Base-by-base conservation (phyloP, 1,140 invertebrate genomes). In the Calephelis virginiensis region DNA sequence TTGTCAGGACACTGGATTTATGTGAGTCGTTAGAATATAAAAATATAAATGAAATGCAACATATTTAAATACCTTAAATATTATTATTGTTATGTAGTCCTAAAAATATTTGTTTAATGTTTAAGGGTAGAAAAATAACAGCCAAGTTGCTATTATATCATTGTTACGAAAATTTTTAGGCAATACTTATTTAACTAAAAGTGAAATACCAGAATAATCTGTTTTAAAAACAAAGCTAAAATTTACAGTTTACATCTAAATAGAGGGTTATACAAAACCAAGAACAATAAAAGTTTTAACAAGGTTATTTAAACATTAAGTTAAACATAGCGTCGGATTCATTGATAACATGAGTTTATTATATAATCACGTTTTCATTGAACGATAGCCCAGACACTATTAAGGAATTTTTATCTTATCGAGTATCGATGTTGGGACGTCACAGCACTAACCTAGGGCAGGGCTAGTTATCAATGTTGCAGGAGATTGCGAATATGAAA, bases 401-500 rank as follows among this genome's bases (percentile, higher is more conserved):
- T 59, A 56, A 56, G 49, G 53, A 59, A 59, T 59, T 17, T 47
- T 65, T 13, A 43, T 60, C 38, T 72, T 69, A 72, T 71, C 65
- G 67, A 69, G n/a, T 70, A 71, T 73, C 70, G 72, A 75, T 72
- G 69, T 59, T 37, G 48, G 11, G 9, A 61, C 68, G 74, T 78
- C 76, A 72, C 78, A 78, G 68, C 84, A 70, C 86, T 85, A 84
- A 79, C 77, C 80, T 83, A 86, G 83, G 82, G 81, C 82, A 82
- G 80, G 82, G 80, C 82, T 74, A 82, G 73, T 84, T 86, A 86
- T 85, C 80, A 77, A 74, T 63, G 75, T 64, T 82, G 78, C 77
- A 83, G 69, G 80, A 87, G 83, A 86, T 89, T 89, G 86, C 78
- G 78, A 88, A 81, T 82, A 76, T 80, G 77, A 81, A 77, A 82